Base-by-base conservation (phyloP, 2,797 vertebrate species). In the Pseudomugil gertrudae region DNA sequence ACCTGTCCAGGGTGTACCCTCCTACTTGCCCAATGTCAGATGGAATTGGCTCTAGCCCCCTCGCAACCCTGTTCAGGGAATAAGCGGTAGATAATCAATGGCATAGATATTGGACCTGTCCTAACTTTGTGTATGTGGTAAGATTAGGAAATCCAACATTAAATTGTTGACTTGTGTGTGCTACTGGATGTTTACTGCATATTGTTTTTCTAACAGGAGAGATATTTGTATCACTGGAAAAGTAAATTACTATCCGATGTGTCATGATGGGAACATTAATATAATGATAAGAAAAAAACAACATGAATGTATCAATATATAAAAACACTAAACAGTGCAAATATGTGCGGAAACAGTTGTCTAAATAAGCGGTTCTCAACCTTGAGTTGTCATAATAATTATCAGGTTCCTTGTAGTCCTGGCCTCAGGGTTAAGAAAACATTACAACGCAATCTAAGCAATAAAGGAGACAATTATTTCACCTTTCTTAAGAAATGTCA, bases 81-180 rank as follows among this genome's bases (percentile, higher is more conserved):
- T n/a, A n/a, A n/a, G n/a, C n/a, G n/a, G n/a, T n/a, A n/a, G n/a
- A n/a, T n/a, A n/a, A n/a, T n/a, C n/a, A n/a, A n/a, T n/a, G n/a
- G n/a, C n/a, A n/a, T n/a, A n/a, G n/a, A n/a, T n/a, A n/a, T n/a
- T n/a, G n/a, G n/a, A n/a, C n/a, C n/a, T n/a, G n/a, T n/a, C n/a
- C n/a, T n/a, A n/a, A n/a, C n/a, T n/a, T n/a, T n/a, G n/a, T n/a
- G n/a, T n/a, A 10, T 14, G 8, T n/a, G n/a, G 15, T 60, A 76
- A 54, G 36, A 66, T 54, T 29, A 27, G 51, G 23, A 63, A 66
- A 47, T 33, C 6, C 8, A 57, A 48, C 3, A 64, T 66, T 69
- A 33, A 33, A 33, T 33, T 33, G 32, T 10, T 33, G 32, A 19
- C 35, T 63, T 17, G 26, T 30, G 29, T 30, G 29, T 30, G 29